Conservation (phyloP, 2,797 vertebrate genomes). For the Sus cebifrons region DNA sequence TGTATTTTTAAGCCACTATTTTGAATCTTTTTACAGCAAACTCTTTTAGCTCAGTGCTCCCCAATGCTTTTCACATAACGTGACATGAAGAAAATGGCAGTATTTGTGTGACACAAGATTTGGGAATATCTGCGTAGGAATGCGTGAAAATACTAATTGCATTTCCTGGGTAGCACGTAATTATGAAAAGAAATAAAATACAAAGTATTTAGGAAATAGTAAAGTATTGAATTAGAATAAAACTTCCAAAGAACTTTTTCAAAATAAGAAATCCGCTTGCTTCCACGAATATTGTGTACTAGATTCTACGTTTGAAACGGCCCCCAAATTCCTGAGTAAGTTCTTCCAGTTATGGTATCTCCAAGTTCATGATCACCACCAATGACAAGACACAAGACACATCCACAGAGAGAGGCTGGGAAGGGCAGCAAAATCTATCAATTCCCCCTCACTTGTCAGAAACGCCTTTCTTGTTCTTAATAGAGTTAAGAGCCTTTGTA, state of each 20-base stretch:
- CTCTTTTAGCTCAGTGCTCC: constrained; percentile 6
- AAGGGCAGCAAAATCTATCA: neutral
- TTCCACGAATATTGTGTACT: neutral
- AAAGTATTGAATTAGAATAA: constrained; percentile 26
- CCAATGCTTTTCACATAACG: neutral
- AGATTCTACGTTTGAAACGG: constrained; percentile 13
- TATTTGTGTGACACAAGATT: neutral
- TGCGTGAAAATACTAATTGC: neutral
- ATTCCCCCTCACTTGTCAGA: neutral
- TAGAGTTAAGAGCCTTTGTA: constrained; percentile 30
- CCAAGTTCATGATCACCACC: neutral
- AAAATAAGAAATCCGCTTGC: constrained; percentile 7
- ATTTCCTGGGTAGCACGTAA: neutral
- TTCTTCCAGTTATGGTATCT: neutral
- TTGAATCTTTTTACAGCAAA: constrained; percentile 26
- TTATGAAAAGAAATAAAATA: constrained; percentile 56
- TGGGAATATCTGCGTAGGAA: neutral
- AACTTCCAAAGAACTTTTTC: constrained; percentile 46
- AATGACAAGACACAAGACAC: neutral
- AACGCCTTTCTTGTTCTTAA: constrained; percentile 41
- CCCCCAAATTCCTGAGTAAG: neutral
- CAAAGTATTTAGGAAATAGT: constrained; percentile 44
- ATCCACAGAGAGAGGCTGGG: neutral
- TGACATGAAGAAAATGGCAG: neutral
- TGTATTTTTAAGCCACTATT: constrained; percentile 23